Percentiles rank a stretch among this genome's conserved stretches.
Evolutionary conservation across 2,888 invertebrate species (phyloP).

Genomic region (Euphydryas editha): DNA sequence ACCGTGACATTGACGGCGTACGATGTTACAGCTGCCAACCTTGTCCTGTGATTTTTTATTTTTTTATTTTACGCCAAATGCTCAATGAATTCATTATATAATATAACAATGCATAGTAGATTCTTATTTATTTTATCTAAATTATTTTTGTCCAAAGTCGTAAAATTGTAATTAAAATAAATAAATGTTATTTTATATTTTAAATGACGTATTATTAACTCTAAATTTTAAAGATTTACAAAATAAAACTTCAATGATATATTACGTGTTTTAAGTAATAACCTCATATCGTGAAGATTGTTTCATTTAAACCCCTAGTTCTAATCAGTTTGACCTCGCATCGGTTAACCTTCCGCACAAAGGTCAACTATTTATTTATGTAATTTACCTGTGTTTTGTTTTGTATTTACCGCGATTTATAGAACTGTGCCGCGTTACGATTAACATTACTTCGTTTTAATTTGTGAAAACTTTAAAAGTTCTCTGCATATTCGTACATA

Average conservation of each 20-base stretch:
- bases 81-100: conserved; percentile 5
- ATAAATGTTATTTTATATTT: neutral
- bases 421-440: neutral
- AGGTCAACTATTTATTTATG: conserved; percentile 48
- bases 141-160: too few species aligned
- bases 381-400: conserved; percentile 25
- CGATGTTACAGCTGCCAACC: conserved; percentile 42
- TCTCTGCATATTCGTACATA: neutral
- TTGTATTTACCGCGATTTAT: conserved; percentile 23
- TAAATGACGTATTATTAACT: neutral
- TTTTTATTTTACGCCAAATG: conserved; percentile 16
- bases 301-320: conserved; percentile 49
- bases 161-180: neutral
- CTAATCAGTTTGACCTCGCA: conserved; percentile 58
- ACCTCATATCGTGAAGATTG: conserved; percentile 33
- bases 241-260: neutral
- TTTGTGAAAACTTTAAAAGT: neutral
- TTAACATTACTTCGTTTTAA: conserved; percentile 6
- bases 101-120: neutral
- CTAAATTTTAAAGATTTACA: neutral
- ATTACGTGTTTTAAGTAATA: conserved; percentile 31
- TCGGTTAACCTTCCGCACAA: conserved; percentile 55
- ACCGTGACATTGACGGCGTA: conserved; percentile 63
- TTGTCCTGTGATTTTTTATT: conserved; percentile 35
- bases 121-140: neutral